phyloP scores from a whole-genome alignment of 2,113 vertebrate genomes.

The Pterocles burchelli region DNA sequence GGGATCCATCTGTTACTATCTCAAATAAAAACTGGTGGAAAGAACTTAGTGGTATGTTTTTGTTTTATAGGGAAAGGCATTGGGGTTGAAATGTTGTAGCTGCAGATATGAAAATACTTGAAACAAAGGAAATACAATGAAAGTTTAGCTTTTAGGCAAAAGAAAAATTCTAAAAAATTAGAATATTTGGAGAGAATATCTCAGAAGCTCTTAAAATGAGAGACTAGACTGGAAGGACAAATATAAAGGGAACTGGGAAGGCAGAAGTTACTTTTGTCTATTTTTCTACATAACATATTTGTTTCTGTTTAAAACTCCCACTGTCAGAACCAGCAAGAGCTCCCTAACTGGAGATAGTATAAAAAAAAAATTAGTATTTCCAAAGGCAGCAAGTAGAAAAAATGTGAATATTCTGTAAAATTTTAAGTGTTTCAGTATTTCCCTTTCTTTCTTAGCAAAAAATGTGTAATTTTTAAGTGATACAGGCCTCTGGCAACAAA shows the following conservation, averaged over 20 bases:
- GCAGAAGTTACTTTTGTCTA: background rate
- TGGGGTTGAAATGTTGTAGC: background rate
- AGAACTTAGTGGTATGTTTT: background rate
- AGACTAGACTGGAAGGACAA: background rate
- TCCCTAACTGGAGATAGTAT: background rate
- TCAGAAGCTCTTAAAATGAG: background rate
- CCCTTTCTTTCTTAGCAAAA: background rate
- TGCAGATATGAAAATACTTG: background rate
- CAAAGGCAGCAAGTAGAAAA: background rate
- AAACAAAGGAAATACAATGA: background rate
- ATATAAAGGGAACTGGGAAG: background rate
- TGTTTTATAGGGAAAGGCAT: background rate
- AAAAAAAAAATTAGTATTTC: background rate
- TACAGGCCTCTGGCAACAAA: background rate
- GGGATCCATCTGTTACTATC: conserved; percentile 48
- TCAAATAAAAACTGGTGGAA: background rate
- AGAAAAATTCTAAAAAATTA: background rate
- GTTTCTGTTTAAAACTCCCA: background rate
- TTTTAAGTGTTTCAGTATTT: background rate
- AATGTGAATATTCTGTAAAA: background rate
- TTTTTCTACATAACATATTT: background rate
- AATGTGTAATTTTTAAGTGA: conserved; percentile 14
- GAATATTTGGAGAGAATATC: background rate
- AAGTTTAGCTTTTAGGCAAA: background rate
- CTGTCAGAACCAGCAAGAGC: background rate